These are phyloP conservation scores for Philhelius pedissequus DNA, from an alignment of 2,888 invertebrate genomes.

Conservation along the genomic window DNA sequence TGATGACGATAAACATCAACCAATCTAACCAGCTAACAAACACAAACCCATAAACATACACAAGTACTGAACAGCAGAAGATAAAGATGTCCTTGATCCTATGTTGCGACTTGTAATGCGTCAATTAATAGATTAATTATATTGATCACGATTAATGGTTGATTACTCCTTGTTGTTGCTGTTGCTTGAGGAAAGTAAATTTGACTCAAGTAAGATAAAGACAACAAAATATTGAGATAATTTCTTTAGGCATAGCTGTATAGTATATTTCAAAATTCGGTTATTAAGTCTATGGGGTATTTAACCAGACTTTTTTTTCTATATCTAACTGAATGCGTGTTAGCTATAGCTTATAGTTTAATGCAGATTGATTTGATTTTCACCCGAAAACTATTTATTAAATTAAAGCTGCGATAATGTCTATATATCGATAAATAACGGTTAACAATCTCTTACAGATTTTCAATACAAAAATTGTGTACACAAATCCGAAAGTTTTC, in stretches of 20 bases:
- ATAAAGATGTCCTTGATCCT: conserved; percentile 17
- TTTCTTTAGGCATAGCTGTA: not conserved
- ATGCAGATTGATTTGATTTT: no score
- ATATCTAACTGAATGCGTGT: no score
- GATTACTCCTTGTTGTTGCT: not conserved
- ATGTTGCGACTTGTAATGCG: conserved; percentile 44
- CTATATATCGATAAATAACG: no score
- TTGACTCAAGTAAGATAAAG: not conserved
- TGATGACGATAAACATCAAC: conserved; percentile 10
- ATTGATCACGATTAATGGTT: conserved; percentile 51
- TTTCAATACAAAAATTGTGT: no score
- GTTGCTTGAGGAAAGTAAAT: not conserved
- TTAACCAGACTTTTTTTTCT: no score
- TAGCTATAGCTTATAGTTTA: no score
- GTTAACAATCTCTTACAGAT: no score
- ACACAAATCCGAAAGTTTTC: no score
- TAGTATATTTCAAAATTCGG: not conserved
- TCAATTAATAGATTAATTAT: conserved; percentile 58
- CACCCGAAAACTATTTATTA: no score
- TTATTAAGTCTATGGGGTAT: not conserved
- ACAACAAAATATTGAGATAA: not conserved
- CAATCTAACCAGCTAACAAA: not conserved
- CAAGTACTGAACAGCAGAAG: not conserved
- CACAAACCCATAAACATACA: not conserved
- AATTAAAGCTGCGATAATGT: no score